Evolutionary conservation across 1,140 invertebrate species (phyloP).

Genomic region (Brachionus manjavacas): DNA sequence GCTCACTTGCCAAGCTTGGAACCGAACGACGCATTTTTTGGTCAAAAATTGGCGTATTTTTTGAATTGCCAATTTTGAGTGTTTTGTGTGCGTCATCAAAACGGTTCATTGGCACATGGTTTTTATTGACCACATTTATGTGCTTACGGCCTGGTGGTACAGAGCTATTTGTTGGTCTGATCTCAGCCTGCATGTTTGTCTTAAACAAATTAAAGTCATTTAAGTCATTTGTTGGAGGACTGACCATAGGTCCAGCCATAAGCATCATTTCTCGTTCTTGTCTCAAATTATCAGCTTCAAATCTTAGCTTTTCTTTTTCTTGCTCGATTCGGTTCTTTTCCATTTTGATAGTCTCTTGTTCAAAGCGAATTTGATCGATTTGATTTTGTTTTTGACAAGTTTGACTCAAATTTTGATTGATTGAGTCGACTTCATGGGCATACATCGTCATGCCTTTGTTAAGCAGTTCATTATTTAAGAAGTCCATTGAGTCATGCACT

Average conservation of each 20-base stretch:
- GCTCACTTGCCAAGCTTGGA: constrained; percentile 24
- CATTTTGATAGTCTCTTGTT: constrained; percentile 19
- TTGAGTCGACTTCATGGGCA: neutral
- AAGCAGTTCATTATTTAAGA: neutral
- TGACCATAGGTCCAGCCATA: constrained; percentile 47
- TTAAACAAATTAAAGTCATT: constrained; percentile 43
- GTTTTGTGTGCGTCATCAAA: constrained; percentile 56
- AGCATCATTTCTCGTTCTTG: constrained; percentile 46
- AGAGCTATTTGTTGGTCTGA: constrained; percentile 69
- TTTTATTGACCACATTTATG: neutral
- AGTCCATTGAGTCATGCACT: constrained; percentile 40
- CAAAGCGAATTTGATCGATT: neutral
- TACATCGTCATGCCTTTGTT: constrained; percentile 28
- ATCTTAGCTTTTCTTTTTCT: constrained; percentile 54
- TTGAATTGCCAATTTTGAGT: constrained; percentile 28
- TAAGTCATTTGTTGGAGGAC: constrained; percentile 48
- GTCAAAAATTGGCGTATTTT: constrained; percentile 61
- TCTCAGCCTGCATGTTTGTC: constrained; percentile 42
- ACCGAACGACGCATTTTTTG: constrained; percentile 47
- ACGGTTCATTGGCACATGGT: constrained; percentile 47
- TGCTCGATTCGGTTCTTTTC: constrained; percentile 49
- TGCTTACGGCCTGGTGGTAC: constrained; percentile 63
- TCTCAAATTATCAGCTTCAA: constrained; percentile 46
- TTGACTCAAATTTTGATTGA: neutral
- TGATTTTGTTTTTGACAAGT: constrained; percentile 1